phyloP scores from a whole-genome alignment of 1,140 invertebrate genomes.

The Brachionus rubens region DNA sequence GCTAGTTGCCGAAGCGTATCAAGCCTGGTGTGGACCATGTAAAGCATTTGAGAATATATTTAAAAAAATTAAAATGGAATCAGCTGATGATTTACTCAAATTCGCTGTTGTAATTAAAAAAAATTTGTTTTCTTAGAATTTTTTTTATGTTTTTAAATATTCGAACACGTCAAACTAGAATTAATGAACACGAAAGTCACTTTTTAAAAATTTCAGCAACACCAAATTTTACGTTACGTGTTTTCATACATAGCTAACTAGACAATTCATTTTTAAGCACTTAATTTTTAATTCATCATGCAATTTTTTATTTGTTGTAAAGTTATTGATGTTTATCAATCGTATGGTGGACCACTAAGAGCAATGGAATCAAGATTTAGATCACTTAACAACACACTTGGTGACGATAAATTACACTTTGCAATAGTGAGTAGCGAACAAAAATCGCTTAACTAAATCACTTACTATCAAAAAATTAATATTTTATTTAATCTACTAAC shows the following conservation, averaged over 20 bases:
- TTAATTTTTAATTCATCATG: background rate
- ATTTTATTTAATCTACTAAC: background rate
- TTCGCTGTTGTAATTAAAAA: conserved; percentile 69
- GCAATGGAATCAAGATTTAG: conserved; percentile 67
- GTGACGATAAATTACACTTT: conserved; percentile 36
- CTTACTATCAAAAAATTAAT: conserved; percentile 38
- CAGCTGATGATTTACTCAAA: conserved; percentile 75
- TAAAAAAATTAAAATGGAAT: conserved; percentile 81
- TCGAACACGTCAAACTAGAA: no score
- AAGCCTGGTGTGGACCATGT: conserved; percentile 88
- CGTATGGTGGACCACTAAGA: conserved; percentile 83
- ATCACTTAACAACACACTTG: conserved; percentile 27
- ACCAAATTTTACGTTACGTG: no score
- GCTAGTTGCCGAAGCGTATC: conserved; percentile 80
- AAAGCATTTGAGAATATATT: conserved; percentile 78
- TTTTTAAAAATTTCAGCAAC: no score
- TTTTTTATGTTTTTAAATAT: no score
- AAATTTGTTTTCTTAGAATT: background rate
- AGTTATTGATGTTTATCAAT: conserved; percentile 85
- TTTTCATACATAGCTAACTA: no score
- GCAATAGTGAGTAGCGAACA: conserved; percentile 28
- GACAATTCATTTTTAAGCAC: background rate
- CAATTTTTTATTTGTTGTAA: background rate
- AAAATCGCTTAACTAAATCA: background rate
- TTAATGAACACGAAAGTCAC: no score